phyloP scores from a whole-genome alignment of 2,113 vertebrate species.

The Chrysemys picta region DNA sequence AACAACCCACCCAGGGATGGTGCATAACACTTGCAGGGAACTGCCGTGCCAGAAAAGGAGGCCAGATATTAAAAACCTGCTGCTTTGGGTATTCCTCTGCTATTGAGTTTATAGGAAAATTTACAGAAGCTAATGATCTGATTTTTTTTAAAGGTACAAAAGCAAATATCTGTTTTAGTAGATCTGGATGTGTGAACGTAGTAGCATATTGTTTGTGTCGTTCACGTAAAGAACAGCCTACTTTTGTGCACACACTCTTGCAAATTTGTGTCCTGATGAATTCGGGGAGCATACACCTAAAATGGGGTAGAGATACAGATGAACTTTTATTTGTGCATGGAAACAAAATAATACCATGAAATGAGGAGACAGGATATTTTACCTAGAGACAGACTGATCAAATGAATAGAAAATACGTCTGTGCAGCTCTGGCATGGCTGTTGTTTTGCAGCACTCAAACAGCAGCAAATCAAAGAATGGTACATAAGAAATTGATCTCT shows the following conservation, averaged over 20 bases:
- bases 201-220: neutral
- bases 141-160: neutral
- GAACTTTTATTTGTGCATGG: neutral
- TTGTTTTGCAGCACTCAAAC: neutral
- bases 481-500: neutral
- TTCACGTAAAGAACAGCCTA: neutral
- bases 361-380: neutral
- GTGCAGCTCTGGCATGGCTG: neutral
- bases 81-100: neutral
- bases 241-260: neutral
- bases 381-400: neutral
- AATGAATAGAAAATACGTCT: neutral
- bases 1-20: neutral
- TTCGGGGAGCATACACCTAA: neutral
- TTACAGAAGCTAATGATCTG: neutral
- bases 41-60: neutral
- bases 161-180: neutral
- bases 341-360: accelerated
- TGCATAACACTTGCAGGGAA: neutral
- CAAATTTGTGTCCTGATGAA: neutral
- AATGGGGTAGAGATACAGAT: neutral
- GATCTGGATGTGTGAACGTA: neutral
- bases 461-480: neutral
- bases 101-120: neutral
- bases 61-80: neutral